Base-by-base conservation (phyloP, 2,888 invertebrate genomes). In the Hipparchia sbordonii region DNA sequence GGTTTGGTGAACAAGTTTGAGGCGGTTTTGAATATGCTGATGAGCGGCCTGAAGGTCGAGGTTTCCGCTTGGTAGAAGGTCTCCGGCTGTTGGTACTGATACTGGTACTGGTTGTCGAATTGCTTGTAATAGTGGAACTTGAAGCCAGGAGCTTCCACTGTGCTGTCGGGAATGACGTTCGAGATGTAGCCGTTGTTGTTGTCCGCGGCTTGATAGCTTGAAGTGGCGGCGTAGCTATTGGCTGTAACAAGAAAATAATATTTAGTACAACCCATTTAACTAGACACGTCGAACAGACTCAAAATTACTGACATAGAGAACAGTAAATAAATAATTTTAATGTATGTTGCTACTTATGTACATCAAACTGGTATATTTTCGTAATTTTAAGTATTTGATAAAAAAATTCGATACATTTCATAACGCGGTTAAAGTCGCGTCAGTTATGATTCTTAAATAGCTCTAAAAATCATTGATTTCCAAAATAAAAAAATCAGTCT, bases 91-190 rank as follows among this genome's bases (percentile, higher is more conserved):
- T 88, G 87, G 77, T 87, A 89, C 74, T 90, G 87, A 79, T 89
- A 85, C 80, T 89, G 82, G 74, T 81, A 87, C 67, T 87, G 86
- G 73, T 87, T 86, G 78, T 81, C 87, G 82, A 82, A 92, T 74
- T 92, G 91, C 77, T 92, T 92, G 85, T 83, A 88, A 83, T 82
- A 91, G 77, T 90, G 90, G 79, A 88, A 92, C 83, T 92, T 90
- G 87, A 85, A 92, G 76, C 82, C 84, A 46, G 87, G 89, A 33
- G 88, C 82, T 75, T 90, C 90, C 74, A 87, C 89, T 75, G 91
- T 87, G 91, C 94, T 94, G 89, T 93, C 95, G 80, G 92, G 91
- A 83, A 93, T 95, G 87, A 89, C 89, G 80, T 94, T 94, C 82
- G 94, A 94, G 84, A 94, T 93, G 85, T 91, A 94, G 83, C 86